Conservation (phyloP, 2,797 vertebrate genomes). For the Malurus splendens region DNA sequence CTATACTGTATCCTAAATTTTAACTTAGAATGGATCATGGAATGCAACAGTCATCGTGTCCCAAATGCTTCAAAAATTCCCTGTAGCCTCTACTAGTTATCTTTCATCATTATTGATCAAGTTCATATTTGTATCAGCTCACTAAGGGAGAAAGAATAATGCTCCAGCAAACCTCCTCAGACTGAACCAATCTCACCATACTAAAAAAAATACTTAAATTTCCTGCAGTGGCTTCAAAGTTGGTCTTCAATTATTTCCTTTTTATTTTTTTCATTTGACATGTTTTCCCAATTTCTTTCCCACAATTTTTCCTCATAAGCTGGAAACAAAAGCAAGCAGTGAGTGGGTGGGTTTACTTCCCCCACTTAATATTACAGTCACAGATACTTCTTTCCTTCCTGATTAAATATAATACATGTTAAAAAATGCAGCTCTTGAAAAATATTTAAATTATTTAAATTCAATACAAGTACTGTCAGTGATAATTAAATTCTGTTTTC, state of each 20-base stretch:
- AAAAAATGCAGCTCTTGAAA: neutral
- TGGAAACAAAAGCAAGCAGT: neutral
- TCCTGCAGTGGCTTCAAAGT: neutral
- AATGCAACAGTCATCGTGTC: neutral
- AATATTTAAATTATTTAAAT: neutral
- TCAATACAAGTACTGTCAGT: neutral
- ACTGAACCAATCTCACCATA: neutral
- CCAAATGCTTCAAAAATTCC: neutral
- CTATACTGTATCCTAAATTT: neutral
- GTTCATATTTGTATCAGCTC: neutral
- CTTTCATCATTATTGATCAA: neutral
- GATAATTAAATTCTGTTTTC: constrained; percentile 22
- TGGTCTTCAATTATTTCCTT: neutral
- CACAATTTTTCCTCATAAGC: neutral
- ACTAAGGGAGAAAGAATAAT: neutral
- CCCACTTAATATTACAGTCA: neutral
- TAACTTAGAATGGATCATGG: neutral
- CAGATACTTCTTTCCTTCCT: neutral
- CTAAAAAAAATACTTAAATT: neutral
- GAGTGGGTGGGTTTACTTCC: neutral
- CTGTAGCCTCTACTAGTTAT: neutral
- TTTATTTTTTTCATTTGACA: neutral
- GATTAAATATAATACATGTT: neutral
- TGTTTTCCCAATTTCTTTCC: neutral
- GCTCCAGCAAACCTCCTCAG: neutral